Evolutionary conservation across 2,888 invertebrate species (phyloP), one percentile per base, ranked within the genome.

Genomic region (Spatulosminthurus flaviceps): DNA sequence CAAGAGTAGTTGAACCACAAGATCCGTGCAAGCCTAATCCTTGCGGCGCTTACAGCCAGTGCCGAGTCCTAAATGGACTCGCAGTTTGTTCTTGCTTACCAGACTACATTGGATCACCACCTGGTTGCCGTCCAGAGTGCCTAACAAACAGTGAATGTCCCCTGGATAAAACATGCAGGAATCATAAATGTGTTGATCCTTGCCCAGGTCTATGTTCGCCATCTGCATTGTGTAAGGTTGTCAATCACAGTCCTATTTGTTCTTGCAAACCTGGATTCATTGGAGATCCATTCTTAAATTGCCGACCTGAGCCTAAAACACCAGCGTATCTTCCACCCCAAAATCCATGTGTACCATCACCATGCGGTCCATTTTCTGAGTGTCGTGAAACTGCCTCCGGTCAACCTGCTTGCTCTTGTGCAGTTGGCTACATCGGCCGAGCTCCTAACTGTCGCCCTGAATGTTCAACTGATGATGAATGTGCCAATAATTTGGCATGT

Each of bases 181-280:
- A 94, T 87, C 93, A 93, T 86, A 93, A 92, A 88, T 96, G 96
- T 87, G 91, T 92, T 13, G 94, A 96, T 82, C 83, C 83, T 13
- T 84, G 79, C 86, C 86, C 82, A 42, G 85, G 85, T 64, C 86
- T 89, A n/a, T 92, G 92, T 85, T 92, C 92, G 42, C 86, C 89
- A 22, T 90, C 90, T 86, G 92, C 92, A 60, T 88, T 90, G 82
- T 92, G 92, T 86, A 90, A 91, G 87, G 92, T 92, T 21, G 90
- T 92, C 51, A 92, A 91, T 85, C 92, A 92, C 86, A 91, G 91
- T 86, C 91, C 92, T 1, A 91, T 92, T 77, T 92, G 92, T 87
- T 91, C 90, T 82, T 92, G 92, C 87, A 86, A 90, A 26, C 87
- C 89, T 16, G 89, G 90, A 78, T 90, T 67, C 61, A 29, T 61